Percentiles rank a stretch among this genome's conserved stretches.
Conservation (phyloP, 2,888 invertebrate genomes). For the Andrena chrysosceles region DNA sequence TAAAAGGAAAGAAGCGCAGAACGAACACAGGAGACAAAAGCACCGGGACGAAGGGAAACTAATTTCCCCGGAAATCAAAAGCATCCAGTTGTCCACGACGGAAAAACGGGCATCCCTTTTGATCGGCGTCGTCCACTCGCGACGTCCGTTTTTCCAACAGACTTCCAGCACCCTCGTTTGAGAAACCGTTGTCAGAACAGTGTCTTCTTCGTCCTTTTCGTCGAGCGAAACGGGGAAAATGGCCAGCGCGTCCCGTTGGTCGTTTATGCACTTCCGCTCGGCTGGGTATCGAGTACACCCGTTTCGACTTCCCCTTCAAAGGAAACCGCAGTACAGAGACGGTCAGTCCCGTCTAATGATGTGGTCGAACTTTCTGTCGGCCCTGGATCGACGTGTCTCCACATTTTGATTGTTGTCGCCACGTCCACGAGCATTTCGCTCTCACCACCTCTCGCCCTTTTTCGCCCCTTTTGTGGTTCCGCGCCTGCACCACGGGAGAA, state of each 20-base stretch:
- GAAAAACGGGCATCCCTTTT: conserved; percentile 44
- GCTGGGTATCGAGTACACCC: conserved; percentile 73
- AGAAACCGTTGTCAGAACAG: conserved; percentile 27
- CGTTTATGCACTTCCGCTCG: conserved; percentile 81
- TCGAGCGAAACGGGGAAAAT: conserved; percentile 42
- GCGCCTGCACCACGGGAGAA: not conserved
- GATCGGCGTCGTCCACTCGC: conserved; percentile 45
- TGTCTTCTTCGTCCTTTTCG: conserved; percentile 27
- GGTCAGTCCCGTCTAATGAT: conserved; percentile 82
- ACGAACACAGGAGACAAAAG: not conserved
- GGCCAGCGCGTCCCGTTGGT: conserved; percentile 56
- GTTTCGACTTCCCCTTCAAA: conserved; percentile 77
- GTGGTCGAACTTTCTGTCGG: conserved; percentile 77
- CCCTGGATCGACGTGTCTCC: conserved; percentile 73
- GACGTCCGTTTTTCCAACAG: conserved; percentile 49
- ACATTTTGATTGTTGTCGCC: conserved; percentile 63
- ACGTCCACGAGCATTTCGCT: conserved; percentile 18
- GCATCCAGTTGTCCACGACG: conserved; percentile 7
- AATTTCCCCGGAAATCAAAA: conserved; percentile 45
- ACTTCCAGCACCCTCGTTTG: conserved; percentile 41
- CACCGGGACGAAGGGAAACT: conserved; percentile 10
- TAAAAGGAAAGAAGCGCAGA: not conserved
- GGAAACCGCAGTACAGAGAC: conserved; percentile 81
- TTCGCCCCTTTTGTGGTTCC: not conserved
- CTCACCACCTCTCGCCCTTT: not conserved